Evolutionary conservation across 2,888 invertebrate genomes (phyloP), one percentile per base, ranked within the genome.

Genomic region (Clunio marinus): DNA sequence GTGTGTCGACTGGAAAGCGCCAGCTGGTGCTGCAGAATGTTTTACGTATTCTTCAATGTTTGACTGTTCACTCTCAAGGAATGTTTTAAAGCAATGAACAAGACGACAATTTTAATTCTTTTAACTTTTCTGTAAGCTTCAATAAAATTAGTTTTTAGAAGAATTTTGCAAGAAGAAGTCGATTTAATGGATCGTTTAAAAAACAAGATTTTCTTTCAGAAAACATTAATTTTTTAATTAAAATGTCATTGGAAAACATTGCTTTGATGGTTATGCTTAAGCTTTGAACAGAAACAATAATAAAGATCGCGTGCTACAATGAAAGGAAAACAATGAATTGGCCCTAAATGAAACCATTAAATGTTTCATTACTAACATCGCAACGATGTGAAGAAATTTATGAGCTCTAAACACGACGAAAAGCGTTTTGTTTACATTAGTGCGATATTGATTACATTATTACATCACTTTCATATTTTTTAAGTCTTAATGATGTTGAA

Each of bases 11-110:
- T 32, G 32, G 4, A 5, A 55, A 24, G 17, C 10, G 55, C 25
- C 57, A 57, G 57, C 57, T 57, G 57, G 57, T 57, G 57, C 57
- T 57, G 27, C 57, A 57, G 57, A 57, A 27, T 51, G 51, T 51
- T 51, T 51, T 51, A 17, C n/a, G 35, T n/a, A 22, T n/a, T n/a
- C 51, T 51, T 17, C 22, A 22, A 51, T n/a, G 51, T 51, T 51
- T 51, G 51, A 41, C 22, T 51, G 51, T 51, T 22, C 51, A 4
- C 2, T 51, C 3, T 13, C 3, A 51, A 51, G 51, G 22, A 51
- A 32, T 32, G 13, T 32, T 32, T 32, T 5, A 32, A 32, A 32
- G 17, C 51, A 22, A 22, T n/a, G 51, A 22, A 51, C n/a, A n/a
- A n/a, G n/a, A n/a, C n/a, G n/a, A n/a, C n/a, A n/a, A n/a, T n/a